Conservation (phyloP, 2,888 invertebrate species). For the Endotricha flammealis region DNA sequence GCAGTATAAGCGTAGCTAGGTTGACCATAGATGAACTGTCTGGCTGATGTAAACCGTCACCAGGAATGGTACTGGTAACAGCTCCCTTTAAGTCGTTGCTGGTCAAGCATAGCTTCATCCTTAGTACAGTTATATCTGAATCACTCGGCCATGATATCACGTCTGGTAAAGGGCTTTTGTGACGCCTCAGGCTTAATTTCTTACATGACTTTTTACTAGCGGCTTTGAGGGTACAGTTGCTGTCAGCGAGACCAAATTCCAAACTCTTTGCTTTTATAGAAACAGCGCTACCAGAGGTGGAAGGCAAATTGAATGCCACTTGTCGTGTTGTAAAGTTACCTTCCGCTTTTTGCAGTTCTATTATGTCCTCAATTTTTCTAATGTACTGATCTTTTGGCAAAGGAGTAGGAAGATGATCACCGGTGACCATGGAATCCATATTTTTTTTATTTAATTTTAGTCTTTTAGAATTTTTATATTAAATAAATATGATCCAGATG, state of each 20-base stretch:
- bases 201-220: slow-evolving; percentile 41
- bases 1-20: slow-evolving; percentile 73
- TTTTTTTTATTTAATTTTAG: slow-evolving; percentile 26
- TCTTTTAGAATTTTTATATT: slow-evolving; percentile 39
- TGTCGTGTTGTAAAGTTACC: slow-evolving; percentile 50
- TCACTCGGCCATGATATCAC: slow-evolving; percentile 75
- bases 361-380: slow-evolving; percentile 66
- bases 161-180: slow-evolving; percentile 44
- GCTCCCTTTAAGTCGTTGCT: slow-evolving; percentile 60
- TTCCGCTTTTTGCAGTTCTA: slow-evolving; percentile 65
- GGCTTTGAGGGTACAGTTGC: slow-evolving; percentile 27
- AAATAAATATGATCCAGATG: slow-evolving; percentile 26
- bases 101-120: slow-evolving; percentile 63
- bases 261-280: slow-evolving; percentile 47
- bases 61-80: slow-evolving; percentile 62
- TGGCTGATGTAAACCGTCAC: slow-evolving; percentile 76
- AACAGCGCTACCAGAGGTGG: slow-evolving; percentile 36
- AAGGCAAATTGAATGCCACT: slow-evolving; percentile 54
- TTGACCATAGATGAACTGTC: slow-evolving; percentile 79
- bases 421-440: slow-evolving; percentile 43
- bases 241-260: slow-evolving; percentile 47
- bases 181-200: slow-evolving; percentile 37
- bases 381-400: slow-evolving; percentile 39
- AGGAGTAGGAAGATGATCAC: no score
- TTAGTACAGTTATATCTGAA: slow-evolving; percentile 78